A percentile compares a stretch with the other conserved stretches of the same genome.
phyloP scores from a whole-genome alignment of 1,140 invertebrate species.

The Mya arenaria region DNA sequence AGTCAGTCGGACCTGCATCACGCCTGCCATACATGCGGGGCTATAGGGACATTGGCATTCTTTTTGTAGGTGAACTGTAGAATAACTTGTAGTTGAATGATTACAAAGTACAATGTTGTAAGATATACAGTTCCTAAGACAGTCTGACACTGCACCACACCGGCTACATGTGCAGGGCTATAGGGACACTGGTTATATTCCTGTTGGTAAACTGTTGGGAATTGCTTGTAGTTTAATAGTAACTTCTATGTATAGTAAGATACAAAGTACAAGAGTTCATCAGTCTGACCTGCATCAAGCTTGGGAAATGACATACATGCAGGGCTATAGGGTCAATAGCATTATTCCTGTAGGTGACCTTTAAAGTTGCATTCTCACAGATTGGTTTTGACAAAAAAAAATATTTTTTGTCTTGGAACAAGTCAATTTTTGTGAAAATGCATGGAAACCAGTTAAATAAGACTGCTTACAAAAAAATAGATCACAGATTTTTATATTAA shows the following conservation, averaged over 20 bases:
- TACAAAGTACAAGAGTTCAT: constrained; percentile 88
- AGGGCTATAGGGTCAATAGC: constrained; percentile 96
- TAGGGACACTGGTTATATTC: constrained; percentile 95
- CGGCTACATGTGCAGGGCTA: constrained; percentile 96
- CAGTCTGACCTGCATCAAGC: constrained; percentile 86
- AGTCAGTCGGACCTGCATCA: constrained; percentile 85
- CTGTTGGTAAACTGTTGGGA: constrained; percentile 87
- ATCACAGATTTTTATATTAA: too few relatives aligned
- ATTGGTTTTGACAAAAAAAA: too few relatives aligned
- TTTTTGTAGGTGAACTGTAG: constrained; percentile 89
- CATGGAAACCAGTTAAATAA: too few relatives aligned
- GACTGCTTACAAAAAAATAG: too few relatives aligned
- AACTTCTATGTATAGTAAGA: too few relatives aligned
- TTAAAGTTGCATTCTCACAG: too few relatives aligned
- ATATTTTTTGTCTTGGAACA: too few relatives aligned
- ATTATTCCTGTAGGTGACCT: too few relatives aligned
- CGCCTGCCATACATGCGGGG: constrained; percentile 96
- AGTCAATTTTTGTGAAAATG: too few relatives aligned
- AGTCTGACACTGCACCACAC: constrained; percentile 86
- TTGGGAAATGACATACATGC: constrained; percentile 96
- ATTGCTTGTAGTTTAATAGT: too few relatives aligned
- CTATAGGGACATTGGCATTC: constrained; percentile 95
- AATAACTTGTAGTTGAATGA: too few relatives aligned
- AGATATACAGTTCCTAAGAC: constrained; percentile 87
- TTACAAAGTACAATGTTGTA: too few relatives aligned